phyloP scores from a whole-genome alignment of 1,140 invertebrate genomes.

The Battus philenor region DNA sequence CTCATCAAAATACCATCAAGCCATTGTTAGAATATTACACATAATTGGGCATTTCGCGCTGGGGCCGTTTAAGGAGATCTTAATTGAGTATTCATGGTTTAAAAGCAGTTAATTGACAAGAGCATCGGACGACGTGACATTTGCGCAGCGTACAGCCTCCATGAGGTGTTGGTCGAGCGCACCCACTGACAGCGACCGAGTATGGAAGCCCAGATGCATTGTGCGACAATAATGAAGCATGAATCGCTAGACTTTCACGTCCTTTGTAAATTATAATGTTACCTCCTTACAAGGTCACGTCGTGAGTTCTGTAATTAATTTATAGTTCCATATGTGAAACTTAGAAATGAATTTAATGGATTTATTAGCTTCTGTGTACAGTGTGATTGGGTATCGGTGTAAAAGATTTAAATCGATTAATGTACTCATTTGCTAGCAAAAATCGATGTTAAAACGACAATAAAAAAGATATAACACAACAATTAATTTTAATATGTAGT shows the following conservation, averaged over 20 bases:
- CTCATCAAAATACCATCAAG: conserved; percentile 2
- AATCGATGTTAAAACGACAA: too few species aligned
- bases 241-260: conserved; percentile 6
- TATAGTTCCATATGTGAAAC: background rate
- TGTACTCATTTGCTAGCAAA: too few species aligned
- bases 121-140: conserved; percentile 18
- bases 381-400: too few species aligned
- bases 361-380: too few species aligned
- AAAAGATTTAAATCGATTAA: too few species aligned
- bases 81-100: conserved; percentile 29
- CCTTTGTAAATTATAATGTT: conserved; percentile 5
- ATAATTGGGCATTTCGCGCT: conserved; percentile 24
- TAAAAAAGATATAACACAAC: too few species aligned
- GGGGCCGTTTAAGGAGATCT: conserved; percentile 20
- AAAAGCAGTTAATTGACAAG: conserved; percentile 26
- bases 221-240: conserved; percentile 14
- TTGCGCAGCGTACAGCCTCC: conserved; percentile 5
- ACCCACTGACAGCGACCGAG: background rate
- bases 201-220: conserved; percentile 4
- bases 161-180: background rate
- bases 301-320: conserved; percentile 4
- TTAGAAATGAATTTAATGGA: background rate
- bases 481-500: too few species aligned
- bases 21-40: conserved; percentile 16
- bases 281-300: conserved; percentile 11